Base-by-base conservation (phyloP, 2,888 invertebrate species). In the Patella depressa region DNA sequence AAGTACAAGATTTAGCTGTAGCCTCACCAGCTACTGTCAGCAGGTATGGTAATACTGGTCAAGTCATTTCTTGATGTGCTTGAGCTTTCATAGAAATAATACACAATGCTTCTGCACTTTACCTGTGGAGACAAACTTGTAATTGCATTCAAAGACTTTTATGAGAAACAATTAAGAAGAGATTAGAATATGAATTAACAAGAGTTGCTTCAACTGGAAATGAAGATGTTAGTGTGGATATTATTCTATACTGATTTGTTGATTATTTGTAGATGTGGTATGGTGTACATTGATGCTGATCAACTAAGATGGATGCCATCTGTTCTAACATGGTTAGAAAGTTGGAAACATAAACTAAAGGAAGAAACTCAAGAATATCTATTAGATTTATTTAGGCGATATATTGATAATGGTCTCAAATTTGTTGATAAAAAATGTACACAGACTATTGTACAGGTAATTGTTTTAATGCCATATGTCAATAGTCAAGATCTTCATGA, bases 1-100 rank as follows among this genome's bases (percentile, higher is more conserved):
- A 92, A 84, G 92, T 92, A 12, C 95, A 95, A 88, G 97, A 97
- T 91, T 92, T 97, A 76, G 94, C 96, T 0, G 97, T 97, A 90
- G 97, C 97, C 0, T 97, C 97, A 0, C 97, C 97, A 0, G 97
- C 97, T 1, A 97, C 97, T 0, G 97, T 97, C 5, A 95, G 95
- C 90, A 92, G 94, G 90, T 93, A 91, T 77, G 91, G 73, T 15
- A 71, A n/a, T 72, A 19, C 11, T 59, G 3, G 5, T 19, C 54
- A 19, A 45, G 15, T 70, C 9, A 14, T 73, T 53, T 24, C 24
- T 19, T 55, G 55, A 14, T 11, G 29, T 19, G 9, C 12, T 2
- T 29, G 45, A 55, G 59, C 34, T n/a, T 74, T 0, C 11, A 15
- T 19, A 24, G 53, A 17, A 53, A 53, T 72, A 15, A 24, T n/a